These are phyloP conservation scores for Panopea generosa DNA, from an alignment of 2,888 invertebrate species.

Conservation along the genomic window DNA sequence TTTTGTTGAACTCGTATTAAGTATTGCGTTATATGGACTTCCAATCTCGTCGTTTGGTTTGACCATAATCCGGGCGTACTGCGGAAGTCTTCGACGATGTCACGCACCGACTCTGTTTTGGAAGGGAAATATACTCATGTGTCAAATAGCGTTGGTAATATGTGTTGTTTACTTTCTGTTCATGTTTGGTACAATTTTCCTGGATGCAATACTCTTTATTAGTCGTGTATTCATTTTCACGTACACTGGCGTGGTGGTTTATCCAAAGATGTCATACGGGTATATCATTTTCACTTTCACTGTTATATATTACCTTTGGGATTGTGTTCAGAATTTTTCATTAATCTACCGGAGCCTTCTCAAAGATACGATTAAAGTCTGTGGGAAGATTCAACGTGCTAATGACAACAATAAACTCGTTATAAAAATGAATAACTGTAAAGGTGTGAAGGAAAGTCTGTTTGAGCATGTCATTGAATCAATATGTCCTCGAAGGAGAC, in stretches of 20 bases:
- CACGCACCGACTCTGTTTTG: background rate
- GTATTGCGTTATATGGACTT: conserved; percentile 46
- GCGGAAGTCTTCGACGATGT: background rate
- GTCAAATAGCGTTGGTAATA: conserved; percentile 1
- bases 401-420: conserved; percentile 19
- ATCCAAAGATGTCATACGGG: conserved; percentile 59
- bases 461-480: conserved; percentile 56
- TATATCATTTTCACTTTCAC: conserved; percentile 61
- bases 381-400: conserved; percentile 29
- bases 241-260: conserved; percentile 63
- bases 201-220: conserved; percentile 60
- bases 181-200: conserved; percentile 63
- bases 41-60: conserved; percentile 48
- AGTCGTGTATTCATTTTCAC: conserved; percentile 57
- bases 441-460: conserved; percentile 33
- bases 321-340: conserved; percentile 43
- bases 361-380: conserved; percentile 22
- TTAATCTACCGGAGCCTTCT: conserved; percentile 42
- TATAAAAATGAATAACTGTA: conserved; percentile 25
- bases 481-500: conserved; percentile 53
- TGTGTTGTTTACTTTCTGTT: conserved; percentile 42
- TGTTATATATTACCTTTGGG: conserved; percentile 54
- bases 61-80: conserved; percentile 45
- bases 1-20: conserved; percentile 38
- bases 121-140: background rate